Base-by-base conservation (phyloP, 2,888 invertebrate species). In the Oegoconia quadripuncta region DNA sequence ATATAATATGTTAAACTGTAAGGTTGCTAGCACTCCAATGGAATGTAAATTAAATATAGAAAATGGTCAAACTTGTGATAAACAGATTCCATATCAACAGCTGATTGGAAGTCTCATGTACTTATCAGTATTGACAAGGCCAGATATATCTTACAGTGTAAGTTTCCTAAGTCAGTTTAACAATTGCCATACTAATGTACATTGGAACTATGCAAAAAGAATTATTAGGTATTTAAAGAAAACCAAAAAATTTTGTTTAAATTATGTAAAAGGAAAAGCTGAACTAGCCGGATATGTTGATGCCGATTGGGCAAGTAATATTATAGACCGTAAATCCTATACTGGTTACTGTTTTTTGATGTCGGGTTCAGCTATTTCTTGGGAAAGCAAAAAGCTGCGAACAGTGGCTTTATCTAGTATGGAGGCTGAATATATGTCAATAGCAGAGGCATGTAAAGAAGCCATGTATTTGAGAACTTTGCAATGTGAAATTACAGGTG, bases 391-490 rank as follows among this genome's bases (percentile, higher is more conserved):
- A n/a, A 45, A 45, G 13, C 45, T 39, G 26, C 12, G n/a, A 9
- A 37, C 26, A 9, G 26, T 42, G 8, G 42, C 40, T 9, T 20
- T 44, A n/a, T 44, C 41, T 2, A 39, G 39, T 11, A 38, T 33
- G 6, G 44, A 37, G 28, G 32, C 37, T 5, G 41, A 44, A n/a
- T 44, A 44, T 12, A 33, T 41, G 13, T 26, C 34, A 3, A 35
- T 41, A 4, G 8, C 35, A 1, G 35, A 41, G n/a, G 34, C 34
- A 2, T 32, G 39, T 35, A 43, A 40, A 22, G 41, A 48, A 16
- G 42, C 41, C 6, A 29, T 44, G 3, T 44, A 42, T 36, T 40
- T 44, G 7, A 39, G 32, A 25, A 44, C 36, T 9, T 31, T 47
- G 4, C 29, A 35, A 6, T 32, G 12, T 15, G 39, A 44, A 27